Evolutionary conservation across 2,113 vertebrate genomes (phyloP).

Genomic region (Triplophysa rosa): DNA sequence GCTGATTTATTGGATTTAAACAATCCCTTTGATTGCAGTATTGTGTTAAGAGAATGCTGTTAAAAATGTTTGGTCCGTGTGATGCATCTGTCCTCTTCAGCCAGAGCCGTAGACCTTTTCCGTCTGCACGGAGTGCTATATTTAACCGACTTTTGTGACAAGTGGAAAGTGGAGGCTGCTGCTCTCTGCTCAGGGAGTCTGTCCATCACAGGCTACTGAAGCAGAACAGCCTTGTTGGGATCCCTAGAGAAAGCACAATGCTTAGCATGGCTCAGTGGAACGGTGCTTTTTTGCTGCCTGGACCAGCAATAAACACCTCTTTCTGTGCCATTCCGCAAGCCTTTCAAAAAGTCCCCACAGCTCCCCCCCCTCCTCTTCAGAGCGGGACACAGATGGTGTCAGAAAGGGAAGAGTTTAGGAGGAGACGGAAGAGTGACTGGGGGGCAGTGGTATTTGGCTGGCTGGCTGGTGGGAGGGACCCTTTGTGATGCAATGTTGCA

Average conservation of each 20-base stretch:
- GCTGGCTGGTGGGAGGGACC: constrained; percentile 79
- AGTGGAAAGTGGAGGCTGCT: constrained; percentile 14
- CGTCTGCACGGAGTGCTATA: constrained; percentile 28
- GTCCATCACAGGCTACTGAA: constrained; percentile 42
- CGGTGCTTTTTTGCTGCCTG: constrained; percentile 26
- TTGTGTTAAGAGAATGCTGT: background rate
- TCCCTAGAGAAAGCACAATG: constrained; percentile 39
- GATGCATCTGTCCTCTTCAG: constrained; percentile 18
- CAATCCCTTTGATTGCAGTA: no score
- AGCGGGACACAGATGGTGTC: constrained; percentile 62
- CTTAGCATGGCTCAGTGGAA: constrained; percentile 42
- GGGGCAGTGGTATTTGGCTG: constrained; percentile 73
- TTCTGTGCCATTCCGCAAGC: constrained; percentile 32
- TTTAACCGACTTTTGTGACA: constrained; percentile 43
- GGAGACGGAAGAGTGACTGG: constrained; percentile 58
- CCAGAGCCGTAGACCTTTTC: background rate
- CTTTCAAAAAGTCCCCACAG: constrained; percentile 44
- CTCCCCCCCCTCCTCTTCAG: constrained; percentile 20
- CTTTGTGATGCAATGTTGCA: constrained; percentile 89
- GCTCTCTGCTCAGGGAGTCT: constrained; percentile 24
- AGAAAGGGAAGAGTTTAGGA: constrained; percentile 54
- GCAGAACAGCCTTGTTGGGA: constrained; percentile 46
- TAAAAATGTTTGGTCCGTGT: constrained; percentile 11
- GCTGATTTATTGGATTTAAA: no score
- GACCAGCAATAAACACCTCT: constrained; percentile 38